A percentile compares a stretch with the other conserved stretches of the same genome.
phyloP scores from a whole-genome alignment of 2,113 vertebrate genomes.

The Dipodomys merriami region DNA sequence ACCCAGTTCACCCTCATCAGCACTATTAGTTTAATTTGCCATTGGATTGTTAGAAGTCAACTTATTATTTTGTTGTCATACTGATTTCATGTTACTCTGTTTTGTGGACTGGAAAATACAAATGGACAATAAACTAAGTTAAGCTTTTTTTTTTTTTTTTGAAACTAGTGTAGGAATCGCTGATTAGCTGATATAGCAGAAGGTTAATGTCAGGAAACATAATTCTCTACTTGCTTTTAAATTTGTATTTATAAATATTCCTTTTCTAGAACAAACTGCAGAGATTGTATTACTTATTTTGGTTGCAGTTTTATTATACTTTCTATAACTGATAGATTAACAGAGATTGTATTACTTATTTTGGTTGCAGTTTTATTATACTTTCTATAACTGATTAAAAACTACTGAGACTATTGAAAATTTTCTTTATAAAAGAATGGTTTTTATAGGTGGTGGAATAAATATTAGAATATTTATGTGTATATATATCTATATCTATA shows the following conservation, averaged over 20 bases:
- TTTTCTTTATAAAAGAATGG: constrained; percentile 8
- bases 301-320: constrained; percentile 8
- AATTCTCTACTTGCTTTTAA: constrained; percentile 44
- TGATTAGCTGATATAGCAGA: background rate
- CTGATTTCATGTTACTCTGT: constrained; percentile 28
- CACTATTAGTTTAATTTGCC: background rate
- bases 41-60: background rate
- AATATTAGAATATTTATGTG: background rate
- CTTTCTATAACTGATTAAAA: background rate
- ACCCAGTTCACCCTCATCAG: background rate
- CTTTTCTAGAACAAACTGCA: constrained; percentile 50
- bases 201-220: background rate
- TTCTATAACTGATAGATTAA: background rate
- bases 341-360: background rate
- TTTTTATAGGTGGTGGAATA: background rate
- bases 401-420: background rate
- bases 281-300: constrained; percentile 10
- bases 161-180: background rate
- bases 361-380: constrained; percentile 31
- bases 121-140: background rate
- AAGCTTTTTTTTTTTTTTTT: background rate
- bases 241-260: constrained; percentile 21
- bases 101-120: background rate
- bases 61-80: background rate
- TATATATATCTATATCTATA: no score